Conservation (phyloP, 1,140 invertebrate genomes). For the Antheraea mylitta region DNA sequence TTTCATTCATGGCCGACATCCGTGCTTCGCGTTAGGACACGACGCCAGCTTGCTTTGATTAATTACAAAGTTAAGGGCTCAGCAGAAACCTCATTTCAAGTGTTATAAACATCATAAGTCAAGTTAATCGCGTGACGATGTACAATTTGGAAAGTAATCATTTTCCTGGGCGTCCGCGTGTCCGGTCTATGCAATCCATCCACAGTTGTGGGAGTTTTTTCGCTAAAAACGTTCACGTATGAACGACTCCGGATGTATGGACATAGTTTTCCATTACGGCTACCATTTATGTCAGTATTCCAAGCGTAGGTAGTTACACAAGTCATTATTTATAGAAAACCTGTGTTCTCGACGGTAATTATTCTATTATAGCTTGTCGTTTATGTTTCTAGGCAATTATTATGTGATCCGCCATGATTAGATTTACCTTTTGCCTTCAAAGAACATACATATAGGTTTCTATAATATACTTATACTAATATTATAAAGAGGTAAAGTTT, state of each 20-base stretch:
- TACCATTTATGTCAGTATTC: background rate
- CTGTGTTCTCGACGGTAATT: too few relatives aligned
- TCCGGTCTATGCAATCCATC: background rate
- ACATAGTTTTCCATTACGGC: background rate
- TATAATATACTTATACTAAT: too few relatives aligned
- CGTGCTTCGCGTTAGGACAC: background rate
- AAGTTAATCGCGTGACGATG: background rate
- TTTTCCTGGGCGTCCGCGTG: background rate
- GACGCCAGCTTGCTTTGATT: background rate
- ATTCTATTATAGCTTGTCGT: too few relatives aligned
- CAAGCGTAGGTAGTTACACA: background rate
- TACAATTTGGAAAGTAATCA: background rate
- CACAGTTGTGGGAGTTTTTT: background rate
- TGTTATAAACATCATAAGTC: too few relatives aligned
- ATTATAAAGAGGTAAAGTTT: too few relatives aligned
- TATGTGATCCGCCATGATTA: too few relatives aligned
- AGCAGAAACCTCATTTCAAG: too few relatives aligned
- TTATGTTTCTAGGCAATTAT: too few relatives aligned
- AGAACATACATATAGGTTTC: too few relatives aligned
- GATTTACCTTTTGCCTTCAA: too few relatives aligned
- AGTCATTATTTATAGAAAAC: background rate
- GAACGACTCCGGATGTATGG: background rate
- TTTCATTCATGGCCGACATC: background rate
- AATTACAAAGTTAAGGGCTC: too few relatives aligned
- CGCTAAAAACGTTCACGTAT: background rate